Percentiles rank a stretch among this genome's conserved stretches.
These are phyloP conservation scores for Zaprionus gabonicus DNA, from an alignment of 1,140 invertebrate genomes.

Conservation along the genomic window DNA sequence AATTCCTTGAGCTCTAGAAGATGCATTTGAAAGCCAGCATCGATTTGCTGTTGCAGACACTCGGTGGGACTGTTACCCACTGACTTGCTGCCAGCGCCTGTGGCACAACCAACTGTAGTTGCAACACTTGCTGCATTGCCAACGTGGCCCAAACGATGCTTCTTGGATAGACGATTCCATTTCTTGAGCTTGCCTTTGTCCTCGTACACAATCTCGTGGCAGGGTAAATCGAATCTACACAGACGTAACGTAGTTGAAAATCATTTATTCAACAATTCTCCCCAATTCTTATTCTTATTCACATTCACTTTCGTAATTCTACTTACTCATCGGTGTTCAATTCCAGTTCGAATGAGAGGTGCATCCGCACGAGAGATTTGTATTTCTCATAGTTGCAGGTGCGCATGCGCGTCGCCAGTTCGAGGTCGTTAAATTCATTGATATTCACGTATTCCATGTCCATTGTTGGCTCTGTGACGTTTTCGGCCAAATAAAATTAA, in stretches of 20 bases:
- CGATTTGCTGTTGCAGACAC: conserved; percentile 66
- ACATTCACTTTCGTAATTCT: background rate
- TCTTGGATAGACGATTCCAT: conserved; percentile 87
- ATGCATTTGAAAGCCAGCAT: conserved; percentile 85
- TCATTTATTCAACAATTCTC: background rate
- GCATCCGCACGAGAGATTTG: conserved; percentile 94
- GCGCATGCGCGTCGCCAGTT: conserved; percentile 76
- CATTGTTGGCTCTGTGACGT: conserved; percentile 40
- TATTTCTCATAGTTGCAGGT: conserved; percentile 91
- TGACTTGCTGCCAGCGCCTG: conserved; percentile 65
- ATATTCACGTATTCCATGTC: conserved; percentile 72
- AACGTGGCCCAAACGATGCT: conserved; percentile 65
- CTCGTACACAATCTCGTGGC: conserved; percentile 86
- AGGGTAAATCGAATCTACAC: conserved; percentile 82
- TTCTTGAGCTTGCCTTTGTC: conserved; percentile 89
- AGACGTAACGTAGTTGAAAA: background rate
- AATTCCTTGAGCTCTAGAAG: conserved; percentile 85
- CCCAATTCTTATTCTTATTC: background rate
- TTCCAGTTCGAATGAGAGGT: conserved; percentile 94
- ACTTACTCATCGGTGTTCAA: conserved; percentile 92
- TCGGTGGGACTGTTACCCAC: conserved; percentile 80
- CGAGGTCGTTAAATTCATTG: conserved; percentile 65
- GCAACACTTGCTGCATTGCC: conserved; percentile 50
- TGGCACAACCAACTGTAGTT: conserved; percentile 43
- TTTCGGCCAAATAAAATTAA: conserved; percentile 9